phyloP scores from a whole-genome alignment of 2,113 vertebrate genomes.

The Gulo gulo region DNA sequence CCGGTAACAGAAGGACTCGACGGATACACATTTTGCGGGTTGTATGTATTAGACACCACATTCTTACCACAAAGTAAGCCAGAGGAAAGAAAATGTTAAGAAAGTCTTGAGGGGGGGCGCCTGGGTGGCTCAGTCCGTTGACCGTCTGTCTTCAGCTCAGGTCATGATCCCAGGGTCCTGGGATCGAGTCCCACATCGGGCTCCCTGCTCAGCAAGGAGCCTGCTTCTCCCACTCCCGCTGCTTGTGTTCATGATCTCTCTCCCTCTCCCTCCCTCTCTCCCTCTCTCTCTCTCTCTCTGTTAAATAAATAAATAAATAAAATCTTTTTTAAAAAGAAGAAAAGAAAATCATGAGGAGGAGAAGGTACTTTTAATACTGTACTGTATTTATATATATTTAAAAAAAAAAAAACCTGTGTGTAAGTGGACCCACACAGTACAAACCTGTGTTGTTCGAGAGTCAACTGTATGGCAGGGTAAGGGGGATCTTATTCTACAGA shows the following conservation, averaged over 20 bases:
- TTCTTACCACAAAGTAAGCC: background rate
- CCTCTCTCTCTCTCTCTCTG: background rate
- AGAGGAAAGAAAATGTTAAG: background rate
- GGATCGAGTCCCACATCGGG: rapidly evolving
- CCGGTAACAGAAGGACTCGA: background rate
- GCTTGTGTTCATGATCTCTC: background rate
- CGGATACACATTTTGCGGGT: background rate
- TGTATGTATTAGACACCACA: background rate
- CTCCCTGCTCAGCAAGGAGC: background rate
- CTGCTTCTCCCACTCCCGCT: background rate
- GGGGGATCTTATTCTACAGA: background rate
- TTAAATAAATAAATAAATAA: background rate
- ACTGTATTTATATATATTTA: background rate
- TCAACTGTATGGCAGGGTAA: background rate
- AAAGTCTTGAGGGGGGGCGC: background rate
- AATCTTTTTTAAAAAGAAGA: background rate
- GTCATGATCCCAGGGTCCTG: background rate
- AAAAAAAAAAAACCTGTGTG: background rate
- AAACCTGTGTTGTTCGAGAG: background rate
- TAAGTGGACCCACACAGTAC: background rate
- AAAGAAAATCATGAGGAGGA: background rate
- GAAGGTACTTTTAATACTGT: background rate
- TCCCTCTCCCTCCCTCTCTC: background rate
- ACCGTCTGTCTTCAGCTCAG: background rate
- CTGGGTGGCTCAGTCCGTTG: background rate